Base-by-base conservation (phyloP, 2,888 invertebrate genomes). In the Apotomis capreana region DNA sequence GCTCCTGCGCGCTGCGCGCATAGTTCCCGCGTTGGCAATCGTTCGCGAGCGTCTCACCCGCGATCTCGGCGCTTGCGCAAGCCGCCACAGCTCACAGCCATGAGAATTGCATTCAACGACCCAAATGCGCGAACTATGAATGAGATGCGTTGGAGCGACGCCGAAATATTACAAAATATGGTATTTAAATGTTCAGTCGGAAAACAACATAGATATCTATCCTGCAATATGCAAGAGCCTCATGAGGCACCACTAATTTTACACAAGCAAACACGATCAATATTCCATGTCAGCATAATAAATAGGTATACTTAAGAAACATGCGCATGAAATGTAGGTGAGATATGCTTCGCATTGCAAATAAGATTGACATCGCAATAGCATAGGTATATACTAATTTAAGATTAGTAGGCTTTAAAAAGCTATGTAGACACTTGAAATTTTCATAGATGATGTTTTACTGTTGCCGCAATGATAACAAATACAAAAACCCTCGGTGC, bases 11-110 rank as follows among this genome's bases (percentile, higher is more conserved):
- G 59, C 64, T 65, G 59, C 54, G 59, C 58, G 59, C 59, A 59
- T 64, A 64, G 64, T 54, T 54, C 59, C 59, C 46, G 52, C 52
- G 59, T 12, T 44, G 52, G 64, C 58, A 52, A 46, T 64, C 36
- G 13, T 37, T 63, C 10, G 49, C 44, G 52, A 52, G 57, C 44
- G 36, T 64, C 63, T 64, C 44, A 37, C 44, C 40, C 59, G 58
- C 52, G 52, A 59, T 64, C 63, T 70, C 57, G 44, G 44, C 58
- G 69, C 63, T 70, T 70, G 70, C 70, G 70, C 64, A 70, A 70
- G 46, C n/a, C 36, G n/a, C 12, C 5, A 54, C 55, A 55, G 46
- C n/a, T 26, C 5, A 54, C 55, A 55, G 46, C 55, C 44, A 44
- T 40, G 59, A 52, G 52, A 59, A 64, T 59, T 59, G 63, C 70